phyloP scores from a whole-genome alignment of 2,113 vertebrate species.

The Ovibos moschatus region DNA sequence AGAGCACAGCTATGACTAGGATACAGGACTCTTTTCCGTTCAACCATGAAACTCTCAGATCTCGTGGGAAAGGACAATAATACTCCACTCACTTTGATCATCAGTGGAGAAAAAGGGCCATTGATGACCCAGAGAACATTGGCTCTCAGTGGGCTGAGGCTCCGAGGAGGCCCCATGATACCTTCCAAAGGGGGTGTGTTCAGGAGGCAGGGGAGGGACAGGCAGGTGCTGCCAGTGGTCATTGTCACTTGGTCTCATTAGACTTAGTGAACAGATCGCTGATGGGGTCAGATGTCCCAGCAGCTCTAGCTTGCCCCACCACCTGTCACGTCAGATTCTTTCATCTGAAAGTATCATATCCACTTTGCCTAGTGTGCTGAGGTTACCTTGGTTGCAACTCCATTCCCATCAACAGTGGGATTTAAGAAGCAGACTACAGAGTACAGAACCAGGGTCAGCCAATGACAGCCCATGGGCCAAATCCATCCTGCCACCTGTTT shows the following conservation, averaged over 20 bases:
- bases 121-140: not conserved
- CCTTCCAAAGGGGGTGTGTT: not conserved
- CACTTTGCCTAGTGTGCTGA: not conserved
- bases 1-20: not conserved
- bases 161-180: not conserved
- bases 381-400: conserved; percentile 54
- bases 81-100: conserved; percentile 28
- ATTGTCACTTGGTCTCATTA: conserved; percentile 60
- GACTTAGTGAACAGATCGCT: conserved; percentile 36
- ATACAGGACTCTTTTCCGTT: not conserved
- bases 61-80: conserved; percentile 4
- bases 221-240: not conserved
- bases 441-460: not conserved
- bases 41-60: not conserved
- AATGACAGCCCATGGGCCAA: not conserved
- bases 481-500: conserved; percentile 20
- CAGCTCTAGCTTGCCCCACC: conserved; percentile 50
- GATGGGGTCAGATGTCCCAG: conserved; percentile 56
- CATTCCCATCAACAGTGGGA: conserved; percentile 34
- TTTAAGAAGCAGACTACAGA: not conserved
- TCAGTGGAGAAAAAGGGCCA: not conserved
- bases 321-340: conserved; percentile 68
- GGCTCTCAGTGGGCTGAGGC: not conserved
- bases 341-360: conserved; percentile 13
- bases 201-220: not conserved